These are phyloP conservation scores for Alouatta palliata DNA, from an alignment of 2,113 vertebrate species.

Conservation along the genomic window DNA sequence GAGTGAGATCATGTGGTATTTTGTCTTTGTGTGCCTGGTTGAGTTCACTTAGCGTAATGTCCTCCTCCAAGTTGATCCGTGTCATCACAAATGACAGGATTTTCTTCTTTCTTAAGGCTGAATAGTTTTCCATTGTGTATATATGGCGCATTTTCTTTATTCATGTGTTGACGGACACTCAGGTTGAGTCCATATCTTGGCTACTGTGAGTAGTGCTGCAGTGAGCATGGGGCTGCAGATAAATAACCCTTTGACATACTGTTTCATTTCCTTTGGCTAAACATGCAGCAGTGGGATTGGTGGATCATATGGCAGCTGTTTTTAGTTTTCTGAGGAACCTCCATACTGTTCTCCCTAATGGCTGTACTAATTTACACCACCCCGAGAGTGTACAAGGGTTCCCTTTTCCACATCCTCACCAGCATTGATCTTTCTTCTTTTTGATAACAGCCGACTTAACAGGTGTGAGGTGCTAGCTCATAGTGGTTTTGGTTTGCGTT, in stretches of 20 bases:
- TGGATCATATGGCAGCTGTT: background rate
- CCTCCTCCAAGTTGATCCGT: background rate
- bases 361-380: background rate
- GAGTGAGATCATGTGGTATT: background rate
- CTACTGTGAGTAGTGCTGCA: background rate
- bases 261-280: background rate
- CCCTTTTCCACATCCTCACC: background rate
- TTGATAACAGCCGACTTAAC: background rate
- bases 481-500: background rate
- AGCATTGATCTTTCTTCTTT: background rate
- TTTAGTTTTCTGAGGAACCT: background rate
- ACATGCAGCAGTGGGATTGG: background rate
- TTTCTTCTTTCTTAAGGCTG: background rate
- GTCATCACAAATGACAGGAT: background rate
- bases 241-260: background rate
- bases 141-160: background rate
- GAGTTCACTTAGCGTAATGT: background rate
- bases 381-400: background rate
- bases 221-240: background rate
- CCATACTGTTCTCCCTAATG: background rate
- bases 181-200: background rate
- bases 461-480: background rate
- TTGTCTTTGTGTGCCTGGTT: background rate
- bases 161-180: background rate
- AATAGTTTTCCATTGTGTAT: background rate